Evolutionary conservation across 2,888 invertebrate genomes (phyloP), one percentile per base, ranked within the genome.

Genomic region (Athalia circularis): DNA sequence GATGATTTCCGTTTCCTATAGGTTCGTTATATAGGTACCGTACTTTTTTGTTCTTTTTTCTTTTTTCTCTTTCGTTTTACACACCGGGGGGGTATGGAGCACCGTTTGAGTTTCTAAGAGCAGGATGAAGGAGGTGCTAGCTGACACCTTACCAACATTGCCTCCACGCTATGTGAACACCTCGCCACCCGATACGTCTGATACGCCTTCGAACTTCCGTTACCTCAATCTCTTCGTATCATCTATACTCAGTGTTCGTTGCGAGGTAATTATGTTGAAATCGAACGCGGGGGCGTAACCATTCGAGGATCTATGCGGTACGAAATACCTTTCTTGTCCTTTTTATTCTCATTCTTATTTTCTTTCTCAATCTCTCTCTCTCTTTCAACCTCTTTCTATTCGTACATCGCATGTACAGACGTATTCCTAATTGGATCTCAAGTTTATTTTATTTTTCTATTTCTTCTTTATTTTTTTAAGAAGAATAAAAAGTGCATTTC

Each of bases 121-220:
- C 64, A 75, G 75, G 64, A 75, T 75, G 75, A 64, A 75, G 75
- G 75, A 75, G 75, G 62, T 75, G 75, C 75, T 75, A 75, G 75
- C 75, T 50, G 75, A 75, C 75, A 62, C 75, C 75, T 75, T 29
- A 43, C 64, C 75, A 50, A 52, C 75, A 62, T 75, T 62, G 52
- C 75, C 64, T 75, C 75, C 75, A 75, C 75, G 75, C 64, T 62
- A 54, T 64, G 75, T 64, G 75, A 64, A 62, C 75, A 75, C 75
- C 62, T 75, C 64, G 75, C 75, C 50, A 75, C 50, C 75, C 75
- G 75, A 75, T 75, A 75, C 50, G 75, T n/a, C 75, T 50, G 62
- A 64, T 75, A 75, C 64, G 75, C 64, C 75, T 75, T 62, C 75
- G 75, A 75, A 75, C 75, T 75, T 75, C 75, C 64, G 75, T 62